A percentile compares a stretch with the other conserved stretches of the same genome.
Conservation (phyloP, 2,888 invertebrate genomes). For the Pachliopta kotzebuea region DNA sequence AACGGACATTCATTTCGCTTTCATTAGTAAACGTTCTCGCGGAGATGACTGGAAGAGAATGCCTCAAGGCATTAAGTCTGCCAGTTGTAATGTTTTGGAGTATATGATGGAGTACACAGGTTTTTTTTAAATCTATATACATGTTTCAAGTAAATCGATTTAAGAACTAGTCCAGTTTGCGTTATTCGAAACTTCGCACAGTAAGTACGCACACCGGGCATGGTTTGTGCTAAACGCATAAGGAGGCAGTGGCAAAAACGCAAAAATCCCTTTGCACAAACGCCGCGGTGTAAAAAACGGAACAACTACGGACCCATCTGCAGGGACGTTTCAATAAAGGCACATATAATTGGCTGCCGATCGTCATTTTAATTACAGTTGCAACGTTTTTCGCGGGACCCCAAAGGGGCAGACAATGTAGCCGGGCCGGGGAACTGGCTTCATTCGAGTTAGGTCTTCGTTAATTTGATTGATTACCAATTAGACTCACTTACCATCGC, state of each 20-base stretch:
- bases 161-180: neutral
- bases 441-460: slow-evolving; percentile 22
- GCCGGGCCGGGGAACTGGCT: slow-evolving; percentile 11
- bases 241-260: slow-evolving; percentile 43
- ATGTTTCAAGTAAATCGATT: no score
- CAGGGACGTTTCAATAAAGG: slow-evolving; percentile 68
- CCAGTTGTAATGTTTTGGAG: no score
- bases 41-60: no score
- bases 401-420: slow-evolving; percentile 26
- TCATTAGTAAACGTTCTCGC: no score
- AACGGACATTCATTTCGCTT: no score
- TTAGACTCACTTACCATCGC: slow-evolving; percentile 23
- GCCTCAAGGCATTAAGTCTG: no score
- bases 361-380: slow-evolving; percentile 64
- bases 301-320: slow-evolving; percentile 43
- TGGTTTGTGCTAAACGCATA: slow-evolving; percentile 29
- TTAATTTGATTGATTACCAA: slow-evolving; percentile 30
- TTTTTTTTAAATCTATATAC: no score
- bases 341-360: slow-evolving; percentile 58
- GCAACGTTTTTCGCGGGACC: slow-evolving; percentile 45
- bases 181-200: slow-evolving; percentile 24
- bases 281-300: slow-evolving; percentile 48
- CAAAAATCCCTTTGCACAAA: slow-evolving; percentile 51
- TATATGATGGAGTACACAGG: no score
- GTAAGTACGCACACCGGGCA: slow-evolving; percentile 30